Evolutionary conservation across 2,888 invertebrate species (phyloP).

Genomic region (Chironomus tentans): DNA sequence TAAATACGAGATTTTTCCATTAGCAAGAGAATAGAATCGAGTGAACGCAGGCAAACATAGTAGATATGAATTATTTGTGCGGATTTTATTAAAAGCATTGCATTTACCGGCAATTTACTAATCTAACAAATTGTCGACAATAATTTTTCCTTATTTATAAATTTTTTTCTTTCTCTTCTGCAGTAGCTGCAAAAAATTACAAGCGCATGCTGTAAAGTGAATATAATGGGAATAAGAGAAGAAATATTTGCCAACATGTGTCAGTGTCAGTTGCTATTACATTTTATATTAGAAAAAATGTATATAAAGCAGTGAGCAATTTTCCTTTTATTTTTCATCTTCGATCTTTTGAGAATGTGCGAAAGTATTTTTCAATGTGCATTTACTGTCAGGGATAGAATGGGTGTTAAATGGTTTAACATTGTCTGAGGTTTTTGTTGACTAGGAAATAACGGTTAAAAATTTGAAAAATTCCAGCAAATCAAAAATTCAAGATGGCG

Average conservation of each 20-base stretch:
- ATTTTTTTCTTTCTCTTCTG: neutral
- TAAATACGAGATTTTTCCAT: neutral
- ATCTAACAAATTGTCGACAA: conserved; percentile 20
- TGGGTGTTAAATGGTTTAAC: too few relatives aligned
- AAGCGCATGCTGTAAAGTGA: neutral
- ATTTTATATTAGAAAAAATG: neutral
- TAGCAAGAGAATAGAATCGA: neutral
- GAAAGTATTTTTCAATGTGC: neutral
- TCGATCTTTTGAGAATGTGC: neutral
- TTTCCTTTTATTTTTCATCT: neutral
- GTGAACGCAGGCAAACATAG: neutral
- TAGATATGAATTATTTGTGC: neutral
- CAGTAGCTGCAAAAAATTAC: neutral
- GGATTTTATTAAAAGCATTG: neutral
- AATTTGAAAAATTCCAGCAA: too few relatives aligned
- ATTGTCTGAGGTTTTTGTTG: too few relatives aligned
- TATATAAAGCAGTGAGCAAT: neutral
- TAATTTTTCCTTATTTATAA: conserved; percentile 13
- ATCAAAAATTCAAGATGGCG: too few relatives aligned
- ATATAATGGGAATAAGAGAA: neutral
- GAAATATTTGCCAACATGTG: conserved; percentile 9
- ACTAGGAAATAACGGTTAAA: too few relatives aligned
- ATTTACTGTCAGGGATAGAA: neutral
- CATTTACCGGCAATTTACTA: conserved; percentile 6
- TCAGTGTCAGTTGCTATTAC: conserved; percentile 1